Percentiles rank a stretch among this genome's conserved stretches.
Evolutionary conservation across 2,113 vertebrate genomes (phyloP).

Genomic region (Phylloscopus whistleri): DNA sequence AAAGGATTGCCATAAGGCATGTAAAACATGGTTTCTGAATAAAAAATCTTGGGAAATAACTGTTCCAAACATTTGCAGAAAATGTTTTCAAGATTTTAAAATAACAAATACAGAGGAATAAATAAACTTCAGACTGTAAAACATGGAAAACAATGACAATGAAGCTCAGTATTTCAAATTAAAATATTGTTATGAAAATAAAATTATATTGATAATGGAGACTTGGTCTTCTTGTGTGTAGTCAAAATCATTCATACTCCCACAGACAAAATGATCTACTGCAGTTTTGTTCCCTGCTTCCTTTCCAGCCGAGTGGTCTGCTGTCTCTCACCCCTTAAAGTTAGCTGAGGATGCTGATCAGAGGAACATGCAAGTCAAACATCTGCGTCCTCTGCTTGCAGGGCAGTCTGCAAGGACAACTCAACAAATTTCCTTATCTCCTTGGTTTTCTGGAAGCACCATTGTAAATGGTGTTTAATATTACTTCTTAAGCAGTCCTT

Average conservation of each 20-base stretch:
- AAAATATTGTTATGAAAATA: not conserved
- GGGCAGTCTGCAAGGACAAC: not conserved
- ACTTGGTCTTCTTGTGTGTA: not conserved
- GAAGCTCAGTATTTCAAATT: not conserved
- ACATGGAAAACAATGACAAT: not conserved
- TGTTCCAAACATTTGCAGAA: not conserved
- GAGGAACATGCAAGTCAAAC: not conserved
- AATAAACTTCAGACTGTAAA: not conserved
- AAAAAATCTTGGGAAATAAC: not conserved
- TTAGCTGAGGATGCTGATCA: not conserved
- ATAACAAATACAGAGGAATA: not conserved
- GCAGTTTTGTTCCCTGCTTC: not conserved
- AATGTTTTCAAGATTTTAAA: not conserved
- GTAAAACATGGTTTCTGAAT: not conserved
- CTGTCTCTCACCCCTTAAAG: not conserved
- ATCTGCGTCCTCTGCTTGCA: not conserved
- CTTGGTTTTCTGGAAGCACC: not conserved
- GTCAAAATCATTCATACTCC: not conserved
- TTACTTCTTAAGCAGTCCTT: not conserved
- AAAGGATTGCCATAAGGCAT: not conserved
- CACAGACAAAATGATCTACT: not conserved
- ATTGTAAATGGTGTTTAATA: rapidly evolving
- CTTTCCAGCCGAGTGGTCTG: not conserved
- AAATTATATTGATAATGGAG: not conserved
- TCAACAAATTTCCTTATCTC: not conserved